Conservation (phyloP, 2,888 invertebrate genomes). For the Eupithecia subfuscata region DNA sequence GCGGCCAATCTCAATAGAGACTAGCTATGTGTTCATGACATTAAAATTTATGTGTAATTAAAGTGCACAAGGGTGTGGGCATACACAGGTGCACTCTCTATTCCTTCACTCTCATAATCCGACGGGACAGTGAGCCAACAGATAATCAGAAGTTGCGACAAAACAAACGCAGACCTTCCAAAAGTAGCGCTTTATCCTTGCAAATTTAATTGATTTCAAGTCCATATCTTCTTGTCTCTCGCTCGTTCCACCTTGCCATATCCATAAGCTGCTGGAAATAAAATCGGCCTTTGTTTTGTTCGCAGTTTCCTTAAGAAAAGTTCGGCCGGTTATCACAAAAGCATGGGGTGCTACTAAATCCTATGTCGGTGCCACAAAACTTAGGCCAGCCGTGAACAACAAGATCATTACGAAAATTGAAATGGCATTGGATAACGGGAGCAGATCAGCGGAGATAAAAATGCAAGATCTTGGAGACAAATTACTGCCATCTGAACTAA, state of each 20-base stretch:
- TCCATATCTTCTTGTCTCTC: not conserved
- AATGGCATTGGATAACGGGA: slow-evolving; percentile 45
- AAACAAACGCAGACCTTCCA: slow-evolving; percentile 60
- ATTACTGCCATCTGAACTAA: slow-evolving; percentile 59
- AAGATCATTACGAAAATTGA: slow-evolving; percentile 59
- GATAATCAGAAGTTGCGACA: slow-evolving; percentile 66
- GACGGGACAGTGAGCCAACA: slow-evolving; percentile 23
- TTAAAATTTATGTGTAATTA: too few relatives aligned
- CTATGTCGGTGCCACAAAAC: slow-evolving; percentile 53
- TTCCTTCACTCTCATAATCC: not conserved
- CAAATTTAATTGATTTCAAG: not conserved
- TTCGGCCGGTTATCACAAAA: slow-evolving; percentile 60
- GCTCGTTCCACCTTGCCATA: not conserved
- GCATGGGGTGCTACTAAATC: slow-evolving; percentile 62
- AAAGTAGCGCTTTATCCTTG: not conserved
- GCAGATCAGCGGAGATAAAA: slow-evolving; percentile 50
- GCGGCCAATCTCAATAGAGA: not conserved
- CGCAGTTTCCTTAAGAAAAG: slow-evolving; percentile 72
- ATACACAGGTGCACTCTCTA: too few relatives aligned
- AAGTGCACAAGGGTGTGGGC: too few relatives aligned
- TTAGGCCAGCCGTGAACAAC: slow-evolving; percentile 61
- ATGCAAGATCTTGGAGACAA: slow-evolving; percentile 55
- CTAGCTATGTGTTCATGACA: not conserved
- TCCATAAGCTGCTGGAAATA: slow-evolving; percentile 11
- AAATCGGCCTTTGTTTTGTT: slow-evolving; percentile 64